Conservation (phyloP, 2,888 invertebrate genomes). For the Cerastis leucographa region DNA sequence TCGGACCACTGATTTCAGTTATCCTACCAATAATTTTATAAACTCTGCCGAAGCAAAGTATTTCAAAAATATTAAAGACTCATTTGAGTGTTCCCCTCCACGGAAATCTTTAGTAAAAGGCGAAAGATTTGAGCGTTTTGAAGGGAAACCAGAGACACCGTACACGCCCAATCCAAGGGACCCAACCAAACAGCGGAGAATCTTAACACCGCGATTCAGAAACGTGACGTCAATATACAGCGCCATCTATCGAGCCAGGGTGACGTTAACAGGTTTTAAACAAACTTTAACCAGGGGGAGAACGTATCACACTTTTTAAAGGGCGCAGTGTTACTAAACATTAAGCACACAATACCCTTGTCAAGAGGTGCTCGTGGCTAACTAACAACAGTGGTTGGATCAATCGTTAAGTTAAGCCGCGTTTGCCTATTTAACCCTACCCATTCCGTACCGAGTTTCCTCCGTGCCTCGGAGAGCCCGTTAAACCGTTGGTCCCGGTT, state of each 20-base stretch:
- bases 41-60: slow-evolving; percentile 41
- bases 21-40: neutral
- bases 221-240: neutral
- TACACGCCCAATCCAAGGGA: neutral
- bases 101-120: slow-evolving; percentile 95
- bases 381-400: neutral
- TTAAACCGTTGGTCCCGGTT: no score
- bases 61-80: slow-evolving; percentile 87
- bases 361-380: neutral
- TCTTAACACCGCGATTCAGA: slow-evolving; percentile 5
- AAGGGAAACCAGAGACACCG: slow-evolving; percentile 91
- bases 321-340: neutral
- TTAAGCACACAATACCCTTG: neutral
- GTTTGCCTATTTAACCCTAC: no score
- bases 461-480: no score
- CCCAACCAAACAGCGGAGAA: neutral
- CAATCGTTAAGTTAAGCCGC: neutral
- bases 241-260: neutral
- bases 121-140: slow-evolving; percentile 94
- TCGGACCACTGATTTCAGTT: no score
- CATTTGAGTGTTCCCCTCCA: slow-evolving; percentile 94
- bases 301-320: neutral
- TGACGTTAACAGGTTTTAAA: neutral
- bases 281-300: neutral
- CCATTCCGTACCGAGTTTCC: no score